Evolutionary conservation across 2,888 invertebrate genomes (phyloP).

Genomic region (Criorhina ranunculi): DNA sequence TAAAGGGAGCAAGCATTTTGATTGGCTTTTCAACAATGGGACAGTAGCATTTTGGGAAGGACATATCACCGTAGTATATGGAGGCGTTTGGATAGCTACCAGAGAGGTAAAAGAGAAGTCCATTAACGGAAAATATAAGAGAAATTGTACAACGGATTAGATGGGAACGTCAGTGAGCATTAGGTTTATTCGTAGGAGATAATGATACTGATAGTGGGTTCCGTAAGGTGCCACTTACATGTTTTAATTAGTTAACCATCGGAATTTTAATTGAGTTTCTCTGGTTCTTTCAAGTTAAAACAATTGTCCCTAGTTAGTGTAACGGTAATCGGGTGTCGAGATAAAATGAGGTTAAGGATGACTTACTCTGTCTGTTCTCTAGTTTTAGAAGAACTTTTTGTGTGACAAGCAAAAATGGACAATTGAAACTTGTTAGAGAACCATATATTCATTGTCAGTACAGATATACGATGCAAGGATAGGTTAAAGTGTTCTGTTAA

Average conservation of each 20-base stretch:
- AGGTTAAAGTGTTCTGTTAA: no score
- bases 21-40: slow-evolving; percentile 25
- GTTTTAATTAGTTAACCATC: slow-evolving; percentile 31
- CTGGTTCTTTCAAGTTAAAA: neutral
- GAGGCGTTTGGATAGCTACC: slow-evolving; percentile 1
- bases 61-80: neutral
- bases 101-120: neutral
- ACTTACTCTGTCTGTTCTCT: no score
- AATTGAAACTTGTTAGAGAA: no score
- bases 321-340: neutral
- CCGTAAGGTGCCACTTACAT: neutral
- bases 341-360: no score
- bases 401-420: no score
- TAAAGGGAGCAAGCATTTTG: slow-evolving; percentile 31
- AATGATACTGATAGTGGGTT: neutral
- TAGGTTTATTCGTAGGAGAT: neutral
- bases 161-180: slow-evolving; percentile 5
- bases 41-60: neutral
- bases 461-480: no score
- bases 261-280: slow-evolving; percentile 5
- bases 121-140: neutral
- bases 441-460: no score
- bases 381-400: no score
- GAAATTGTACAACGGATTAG: slow-evolving; percentile 23
- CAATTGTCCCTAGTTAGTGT: neutral